phyloP scores from a whole-genome alignment of 2,113 vertebrate genomes.

The Leptosomus discolor region DNA sequence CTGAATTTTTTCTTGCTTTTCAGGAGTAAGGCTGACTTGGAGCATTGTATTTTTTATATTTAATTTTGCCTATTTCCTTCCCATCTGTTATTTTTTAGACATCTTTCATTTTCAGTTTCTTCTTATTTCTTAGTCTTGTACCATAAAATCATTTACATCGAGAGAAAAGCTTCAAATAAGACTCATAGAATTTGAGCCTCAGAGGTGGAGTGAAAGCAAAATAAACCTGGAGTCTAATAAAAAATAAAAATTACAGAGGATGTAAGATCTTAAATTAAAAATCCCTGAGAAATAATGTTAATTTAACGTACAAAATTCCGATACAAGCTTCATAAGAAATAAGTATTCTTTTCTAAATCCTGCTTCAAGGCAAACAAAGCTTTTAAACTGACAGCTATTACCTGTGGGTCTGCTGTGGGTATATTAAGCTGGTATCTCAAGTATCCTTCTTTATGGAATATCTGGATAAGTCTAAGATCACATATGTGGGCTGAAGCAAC shows the following conservation, averaged over 20 bases:
- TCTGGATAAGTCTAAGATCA: neutral
- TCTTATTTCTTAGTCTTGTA: neutral
- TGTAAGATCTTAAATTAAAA: slow-evolving; percentile 23
- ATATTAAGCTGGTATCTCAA: neutral
- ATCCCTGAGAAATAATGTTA: neutral
- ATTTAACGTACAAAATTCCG: neutral
- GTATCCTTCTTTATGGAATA: neutral
- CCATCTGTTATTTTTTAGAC: neutral
- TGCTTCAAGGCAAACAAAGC: neutral
- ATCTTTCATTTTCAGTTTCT: neutral
- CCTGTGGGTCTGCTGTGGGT: neutral
- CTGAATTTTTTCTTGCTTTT: neutral
- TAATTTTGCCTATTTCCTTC: neutral
- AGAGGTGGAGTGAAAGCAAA: neutral
- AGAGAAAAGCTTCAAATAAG: neutral
- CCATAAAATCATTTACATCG: neutral
- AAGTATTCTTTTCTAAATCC: neutral
- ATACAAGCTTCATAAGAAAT: neutral
- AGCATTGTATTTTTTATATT: neutral
- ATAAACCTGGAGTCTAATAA: neutral
- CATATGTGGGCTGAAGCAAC: neutral
- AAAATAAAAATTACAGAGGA: neutral
- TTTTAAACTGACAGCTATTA: slow-evolving; percentile 2
- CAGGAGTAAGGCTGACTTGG: neutral
- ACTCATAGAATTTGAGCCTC: neutral